These are phyloP conservation scores for Listronotus bonariensis DNA, from an alignment of 1,140 invertebrate species.

Conservation along the genomic window DNA sequence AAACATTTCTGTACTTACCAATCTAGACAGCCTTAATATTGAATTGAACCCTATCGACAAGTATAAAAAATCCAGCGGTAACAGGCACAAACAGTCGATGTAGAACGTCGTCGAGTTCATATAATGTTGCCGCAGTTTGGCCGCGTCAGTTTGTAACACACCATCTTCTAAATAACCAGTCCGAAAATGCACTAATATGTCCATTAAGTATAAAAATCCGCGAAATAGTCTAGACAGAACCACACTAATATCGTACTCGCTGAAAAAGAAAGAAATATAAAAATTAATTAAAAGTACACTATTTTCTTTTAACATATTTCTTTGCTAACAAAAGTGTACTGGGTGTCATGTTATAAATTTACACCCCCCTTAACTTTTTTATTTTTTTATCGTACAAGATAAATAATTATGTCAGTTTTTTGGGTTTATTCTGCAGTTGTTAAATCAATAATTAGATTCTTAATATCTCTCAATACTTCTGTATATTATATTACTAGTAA, in stretches of 20 bases:
- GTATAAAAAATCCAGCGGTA: slow-evolving; percentile 97
- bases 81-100: slow-evolving; percentile 95
- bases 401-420: too few relatives aligned
- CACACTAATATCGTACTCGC: slow-evolving; percentile 88
- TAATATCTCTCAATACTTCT: too few relatives aligned
- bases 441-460: too few relatives aligned
- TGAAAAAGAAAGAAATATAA: slow-evolving; percentile 54
- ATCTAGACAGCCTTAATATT: slow-evolving; percentile 92
- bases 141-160: slow-evolving; percentile 93
- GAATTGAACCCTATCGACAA: slow-evolving; percentile 97
- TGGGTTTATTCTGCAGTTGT: too few relatives aligned
- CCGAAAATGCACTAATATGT: slow-evolving; percentile 96
- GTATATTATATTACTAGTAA: too few relatives aligned
- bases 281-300: too few relatives aligned
- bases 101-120: slow-evolving; percentile 99
- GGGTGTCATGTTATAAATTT: too few relatives aligned
- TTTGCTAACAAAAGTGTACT: too few relatives aligned
- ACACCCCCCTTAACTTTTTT: too few relatives aligned
- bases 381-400: too few relatives aligned
- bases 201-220: slow-evolving; percentile 93
- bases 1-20: slow-evolving; percentile 76
- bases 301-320: too few relatives aligned
- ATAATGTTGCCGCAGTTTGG: slow-evolving; percentile 93
- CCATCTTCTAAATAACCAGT: slow-evolving; percentile 96
- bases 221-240: slow-evolving; percentile 96